Evolutionary conservation across 1,140 invertebrate species (phyloP).

Genomic region (Pygmarrhopalites habei): DNA sequence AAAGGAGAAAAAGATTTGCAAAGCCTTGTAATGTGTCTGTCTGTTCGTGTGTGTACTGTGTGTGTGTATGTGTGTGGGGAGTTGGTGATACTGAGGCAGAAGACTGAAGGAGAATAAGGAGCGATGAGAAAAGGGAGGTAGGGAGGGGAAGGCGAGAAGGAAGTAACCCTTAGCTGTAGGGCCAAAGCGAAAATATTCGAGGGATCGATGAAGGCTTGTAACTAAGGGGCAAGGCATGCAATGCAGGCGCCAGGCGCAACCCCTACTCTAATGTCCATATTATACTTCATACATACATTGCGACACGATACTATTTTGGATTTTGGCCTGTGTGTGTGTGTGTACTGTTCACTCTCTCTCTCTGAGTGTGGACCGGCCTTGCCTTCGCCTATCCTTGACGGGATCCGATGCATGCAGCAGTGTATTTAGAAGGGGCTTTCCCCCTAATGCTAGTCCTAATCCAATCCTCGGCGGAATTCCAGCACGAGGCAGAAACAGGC

Average conservation of each 20-base stretch:
- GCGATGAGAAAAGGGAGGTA: not conserved
- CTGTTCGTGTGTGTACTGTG: too few relatives aligned
- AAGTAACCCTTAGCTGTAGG: too few relatives aligned
- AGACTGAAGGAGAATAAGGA: not conserved
- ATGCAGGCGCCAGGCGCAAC: slow-evolving; percentile 18
- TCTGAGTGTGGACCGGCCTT: too few relatives aligned
- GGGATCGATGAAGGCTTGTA: slow-evolving; percentile 9
- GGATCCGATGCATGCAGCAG: too few relatives aligned
- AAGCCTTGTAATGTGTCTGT: too few relatives aligned
- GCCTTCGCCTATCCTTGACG: too few relatives aligned
- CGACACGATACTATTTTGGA: too few relatives aligned
- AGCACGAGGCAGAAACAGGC: slow-evolving; percentile 35
- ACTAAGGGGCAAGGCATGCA: slow-evolving; percentile 13
- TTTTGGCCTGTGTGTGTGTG: too few relatives aligned
- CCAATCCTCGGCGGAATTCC: slow-evolving; percentile 31
- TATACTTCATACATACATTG: not conserved
- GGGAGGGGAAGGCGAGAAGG: too few relatives aligned
- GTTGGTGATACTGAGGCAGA: too few relatives aligned
- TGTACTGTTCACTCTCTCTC: too few relatives aligned
- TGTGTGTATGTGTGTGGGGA: not conserved
- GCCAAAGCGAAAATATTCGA: slow-evolving; percentile 10
- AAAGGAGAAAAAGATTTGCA: not conserved
- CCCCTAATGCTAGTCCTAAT: slow-evolving; percentile 13
- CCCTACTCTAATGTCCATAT: not conserved
- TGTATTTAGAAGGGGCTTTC: slow-evolving; percentile 22